Evolutionary conservation across 1,140 invertebrate genomes (phyloP).

Genomic region (Calephelis nemesis): DNA sequence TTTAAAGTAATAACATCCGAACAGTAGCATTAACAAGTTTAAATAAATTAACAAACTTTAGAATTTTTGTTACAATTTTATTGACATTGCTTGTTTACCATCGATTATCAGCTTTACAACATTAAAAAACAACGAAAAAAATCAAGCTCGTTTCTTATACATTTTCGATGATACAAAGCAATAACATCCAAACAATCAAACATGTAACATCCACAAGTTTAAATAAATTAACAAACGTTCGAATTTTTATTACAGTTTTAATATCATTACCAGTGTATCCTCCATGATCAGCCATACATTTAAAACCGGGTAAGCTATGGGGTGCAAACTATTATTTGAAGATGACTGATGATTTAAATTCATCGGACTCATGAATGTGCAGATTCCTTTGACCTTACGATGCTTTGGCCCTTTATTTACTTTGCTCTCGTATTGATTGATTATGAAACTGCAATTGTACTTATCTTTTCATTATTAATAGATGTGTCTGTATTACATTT

Average conservation of each 20-base stretch:
- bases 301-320: slow-evolving; percentile 66
- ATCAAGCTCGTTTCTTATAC: too few species aligned
- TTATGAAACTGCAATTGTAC: slow-evolving; percentile 31
- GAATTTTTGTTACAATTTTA: neutral
- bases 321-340: slow-evolving; percentile 77
- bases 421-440: slow-evolving; percentile 57
- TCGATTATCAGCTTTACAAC: slow-evolving; percentile 20
- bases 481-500: slow-evolving; percentile 4
- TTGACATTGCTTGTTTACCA: neutral
- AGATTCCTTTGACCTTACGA: slow-evolving; percentile 61
- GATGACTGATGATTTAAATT: slow-evolving; percentile 70
- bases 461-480: slow-evolving; percentile 11
- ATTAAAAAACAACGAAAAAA: too few species aligned
- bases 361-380: slow-evolving; percentile 69
- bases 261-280: slow-evolving; percentile 1
- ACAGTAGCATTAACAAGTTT: neutral
- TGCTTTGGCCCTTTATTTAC: slow-evolving; percentile 50
- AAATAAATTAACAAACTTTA: slow-evolving; percentile 1
- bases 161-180: too few species aligned
- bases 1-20: too few species aligned
- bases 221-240: slow-evolving; percentile 2
- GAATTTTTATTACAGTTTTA: neutral
- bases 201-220: too few species aligned
- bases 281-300: slow-evolving; percentile 36
- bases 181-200: slow-evolving; percentile 1